phyloP scores from a whole-genome alignment of 2,797 vertebrate genomes.

The Sorex maritimensis region DNA sequence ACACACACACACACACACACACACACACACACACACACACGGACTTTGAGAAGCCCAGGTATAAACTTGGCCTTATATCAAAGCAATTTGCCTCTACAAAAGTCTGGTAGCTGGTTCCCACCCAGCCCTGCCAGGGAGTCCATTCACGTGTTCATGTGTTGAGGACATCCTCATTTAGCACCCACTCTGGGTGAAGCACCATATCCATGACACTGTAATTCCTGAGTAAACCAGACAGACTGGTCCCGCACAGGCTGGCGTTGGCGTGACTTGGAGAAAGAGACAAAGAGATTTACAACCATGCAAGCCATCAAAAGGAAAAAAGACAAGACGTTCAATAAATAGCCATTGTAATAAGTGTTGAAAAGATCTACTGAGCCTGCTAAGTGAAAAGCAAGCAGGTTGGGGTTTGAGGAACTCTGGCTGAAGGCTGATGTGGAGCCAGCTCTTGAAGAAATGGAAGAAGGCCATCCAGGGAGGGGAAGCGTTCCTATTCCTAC shows the following conservation, averaged over 20 bases:
- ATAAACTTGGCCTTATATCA: background rate
- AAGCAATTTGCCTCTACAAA: background rate
- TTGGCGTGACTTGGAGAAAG: background rate
- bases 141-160: conserved; percentile 17
- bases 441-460: background rate
- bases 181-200: background rate
- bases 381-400: background rate
- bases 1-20: too few species aligned
- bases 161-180: background rate
- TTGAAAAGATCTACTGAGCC: background rate
- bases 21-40: too few species aligned
- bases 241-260: rapidly evolving
- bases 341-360: background rate
- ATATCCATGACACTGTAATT: background rate
- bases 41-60: background rate
- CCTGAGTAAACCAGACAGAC: background rate
- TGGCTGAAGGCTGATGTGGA: background rate
- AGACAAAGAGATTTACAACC: background rate
- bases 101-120: background rate
- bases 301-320: background rate
- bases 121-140: background rate
- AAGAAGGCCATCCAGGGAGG: background rate
- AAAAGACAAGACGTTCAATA: background rate
- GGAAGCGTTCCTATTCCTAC: background rate
- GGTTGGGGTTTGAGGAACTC: background rate